A percentile compares a stretch with the other conserved stretches of the same genome.
These are phyloP conservation scores for Piaya cayana DNA, from an alignment of 2,113 vertebrate genomes.

Conservation along the genomic window DNA sequence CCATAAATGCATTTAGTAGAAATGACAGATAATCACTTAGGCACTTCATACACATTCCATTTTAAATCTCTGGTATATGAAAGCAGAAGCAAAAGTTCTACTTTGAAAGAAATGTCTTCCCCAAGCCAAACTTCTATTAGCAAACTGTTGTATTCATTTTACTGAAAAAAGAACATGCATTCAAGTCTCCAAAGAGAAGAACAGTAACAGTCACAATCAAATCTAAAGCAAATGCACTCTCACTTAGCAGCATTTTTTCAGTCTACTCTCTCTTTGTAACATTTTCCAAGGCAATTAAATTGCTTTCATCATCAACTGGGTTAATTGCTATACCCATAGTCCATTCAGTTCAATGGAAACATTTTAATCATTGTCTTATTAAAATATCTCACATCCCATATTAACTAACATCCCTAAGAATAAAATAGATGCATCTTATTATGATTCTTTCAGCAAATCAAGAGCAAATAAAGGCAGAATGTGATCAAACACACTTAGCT, in stretches of 20 bases:
- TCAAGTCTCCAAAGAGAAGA: not conserved
- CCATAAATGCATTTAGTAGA: not conserved
- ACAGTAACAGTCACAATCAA: not conserved
- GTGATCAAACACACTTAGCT: not conserved
- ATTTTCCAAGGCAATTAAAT: not conserved
- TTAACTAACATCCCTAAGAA: not conserved
- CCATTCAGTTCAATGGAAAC: not conserved
- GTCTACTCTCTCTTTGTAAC: not conserved
- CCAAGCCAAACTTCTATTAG: not conserved
- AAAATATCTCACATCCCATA: not conserved
- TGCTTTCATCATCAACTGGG: not conserved
- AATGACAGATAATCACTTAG: not conserved
- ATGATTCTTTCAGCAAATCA: not conserved
- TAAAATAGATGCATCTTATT: not conserved
- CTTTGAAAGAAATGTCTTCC: not conserved
- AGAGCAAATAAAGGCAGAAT: not conserved
- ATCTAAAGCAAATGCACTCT: not conserved
- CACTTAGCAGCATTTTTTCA: not conserved
- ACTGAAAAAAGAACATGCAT: not conserved
- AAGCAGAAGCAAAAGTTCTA: not conserved
- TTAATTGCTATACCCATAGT: not conserved
- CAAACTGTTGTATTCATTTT: not conserved
- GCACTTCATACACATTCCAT: not conserved
- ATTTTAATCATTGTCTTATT: not conserved
- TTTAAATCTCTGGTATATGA: not conserved